phyloP scores from a whole-genome alignment of 2,113 vertebrate genomes.

The Potamarius usumacintae region DNA sequence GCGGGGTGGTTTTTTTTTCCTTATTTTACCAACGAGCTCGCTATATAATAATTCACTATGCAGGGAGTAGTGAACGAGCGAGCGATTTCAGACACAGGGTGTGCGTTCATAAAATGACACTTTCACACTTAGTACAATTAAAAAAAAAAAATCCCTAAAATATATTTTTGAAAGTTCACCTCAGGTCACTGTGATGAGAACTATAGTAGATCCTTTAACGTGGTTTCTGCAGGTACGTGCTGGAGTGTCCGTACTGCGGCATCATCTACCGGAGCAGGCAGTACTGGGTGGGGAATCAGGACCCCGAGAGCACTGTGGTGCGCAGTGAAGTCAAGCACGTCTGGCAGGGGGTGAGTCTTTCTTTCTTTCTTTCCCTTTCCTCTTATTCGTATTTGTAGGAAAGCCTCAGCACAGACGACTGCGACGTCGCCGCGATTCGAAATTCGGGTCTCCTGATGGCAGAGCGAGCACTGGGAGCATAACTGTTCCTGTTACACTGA shows the following conservation, averaged over 20 bases:
- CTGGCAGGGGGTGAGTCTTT: constrained; percentile 75
- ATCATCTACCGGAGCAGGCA: constrained; percentile 82
- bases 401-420: background rate
- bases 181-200: background rate
- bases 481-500: too few relatives aligned
- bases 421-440: background rate
- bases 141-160: too few relatives aligned
- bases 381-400: background rate
- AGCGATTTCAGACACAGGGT: too few relatives aligned
- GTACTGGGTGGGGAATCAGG: constrained; percentile 81
- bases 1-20: too few relatives aligned
- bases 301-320: constrained; percentile 77
- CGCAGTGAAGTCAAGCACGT: constrained; percentile 80
- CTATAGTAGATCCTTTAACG: background rate
- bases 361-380: background rate
- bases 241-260: constrained; percentile 79
- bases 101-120: too few relatives aligned
- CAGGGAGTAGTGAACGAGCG: too few relatives aligned
- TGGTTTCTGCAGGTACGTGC: constrained; percentile 69
- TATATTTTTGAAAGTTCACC: background rate
- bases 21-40: too few relatives aligned
- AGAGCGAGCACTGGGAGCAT: background rate
- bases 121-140: too few relatives aligned
- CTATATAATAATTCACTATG: too few relatives aligned
- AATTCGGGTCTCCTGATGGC: background rate